phyloP scores from a whole-genome alignment of 2,113 vertebrate species.

The Myrmecophaga tridactyla region DNA sequence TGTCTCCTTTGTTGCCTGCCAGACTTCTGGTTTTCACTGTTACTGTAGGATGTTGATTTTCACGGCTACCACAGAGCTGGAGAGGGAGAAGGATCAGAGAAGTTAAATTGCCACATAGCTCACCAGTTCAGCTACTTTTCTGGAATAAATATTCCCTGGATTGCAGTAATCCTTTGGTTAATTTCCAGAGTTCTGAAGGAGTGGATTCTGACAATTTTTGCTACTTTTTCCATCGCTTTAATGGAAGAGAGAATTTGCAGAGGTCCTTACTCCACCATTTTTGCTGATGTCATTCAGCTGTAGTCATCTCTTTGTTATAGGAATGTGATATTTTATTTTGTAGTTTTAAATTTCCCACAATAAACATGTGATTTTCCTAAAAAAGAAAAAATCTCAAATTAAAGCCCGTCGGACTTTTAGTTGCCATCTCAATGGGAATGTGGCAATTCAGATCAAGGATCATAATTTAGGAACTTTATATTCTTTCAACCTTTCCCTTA shows the following conservation, averaged over 20 bases:
- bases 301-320: neutral
- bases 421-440: neutral
- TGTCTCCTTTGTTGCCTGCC: neutral
- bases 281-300: neutral
- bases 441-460: neutral
- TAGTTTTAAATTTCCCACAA: conserved; percentile 19
- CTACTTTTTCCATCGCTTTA: neutral
- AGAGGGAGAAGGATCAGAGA: neutral
- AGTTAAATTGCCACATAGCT: neutral
- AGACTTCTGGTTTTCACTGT: neutral
- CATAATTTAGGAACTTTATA: neutral
- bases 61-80: neutral
- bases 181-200: neutral
- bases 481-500: neutral
- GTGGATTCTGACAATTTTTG: neutral
- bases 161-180: neutral
- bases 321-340: neutral
- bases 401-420: conserved; percentile 5
- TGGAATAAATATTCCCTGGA: conserved; percentile 1
- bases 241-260: neutral
- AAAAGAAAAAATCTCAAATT: conserved; percentile 18
- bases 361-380: neutral
- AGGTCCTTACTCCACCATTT: no score
- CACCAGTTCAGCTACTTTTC: neutral
- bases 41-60: conserved; percentile 27